Percentiles rank a stretch among this genome's conserved stretches.
Evolutionary conservation across 1,140 invertebrate genomes (phyloP).

Genomic region (Portunus trituberculatus): DNA sequence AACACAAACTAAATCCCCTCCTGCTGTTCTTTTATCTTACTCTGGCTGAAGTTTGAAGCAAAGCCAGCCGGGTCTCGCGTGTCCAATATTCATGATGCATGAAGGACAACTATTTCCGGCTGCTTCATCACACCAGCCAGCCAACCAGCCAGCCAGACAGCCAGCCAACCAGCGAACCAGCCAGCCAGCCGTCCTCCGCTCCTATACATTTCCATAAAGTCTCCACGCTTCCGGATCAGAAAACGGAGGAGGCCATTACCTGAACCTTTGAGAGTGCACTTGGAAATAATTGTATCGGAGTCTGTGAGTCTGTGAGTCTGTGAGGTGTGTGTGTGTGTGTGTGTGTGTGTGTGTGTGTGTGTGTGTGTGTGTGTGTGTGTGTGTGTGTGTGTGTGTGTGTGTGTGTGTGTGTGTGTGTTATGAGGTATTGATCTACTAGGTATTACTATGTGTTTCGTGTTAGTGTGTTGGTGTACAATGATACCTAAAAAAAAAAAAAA

Average conservation of each 20-base stretch:
- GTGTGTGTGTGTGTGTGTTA: too few species aligned
- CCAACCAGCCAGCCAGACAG: not conserved
- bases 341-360: too few species aligned
- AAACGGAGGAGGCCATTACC: not conserved
- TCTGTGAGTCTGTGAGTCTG: not conserved
- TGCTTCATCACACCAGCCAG: not conserved
- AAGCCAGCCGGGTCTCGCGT: not conserved
- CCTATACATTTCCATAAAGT: constrained; percentile 23
- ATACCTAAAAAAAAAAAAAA: too few species aligned
- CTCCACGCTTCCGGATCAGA: not conserved
- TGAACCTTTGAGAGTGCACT: not conserved
- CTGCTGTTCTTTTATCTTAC: not conserved
- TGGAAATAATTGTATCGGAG: constrained; percentile 13
- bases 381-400: too few species aligned
- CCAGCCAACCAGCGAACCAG: not conserved
- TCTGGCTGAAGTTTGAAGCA: not conserved
- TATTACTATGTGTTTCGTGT: too few species aligned
- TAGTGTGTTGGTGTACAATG: too few species aligned
- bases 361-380: too few species aligned
- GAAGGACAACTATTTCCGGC: not conserved
- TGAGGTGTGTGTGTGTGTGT: too few species aligned
- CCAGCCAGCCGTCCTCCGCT: not conserved
- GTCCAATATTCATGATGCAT: not conserved
- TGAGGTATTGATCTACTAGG: too few species aligned
- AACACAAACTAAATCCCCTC: not conserved